Conservation (phyloP, 1,140 invertebrate genomes). For the Whitmania pigra region DNA sequence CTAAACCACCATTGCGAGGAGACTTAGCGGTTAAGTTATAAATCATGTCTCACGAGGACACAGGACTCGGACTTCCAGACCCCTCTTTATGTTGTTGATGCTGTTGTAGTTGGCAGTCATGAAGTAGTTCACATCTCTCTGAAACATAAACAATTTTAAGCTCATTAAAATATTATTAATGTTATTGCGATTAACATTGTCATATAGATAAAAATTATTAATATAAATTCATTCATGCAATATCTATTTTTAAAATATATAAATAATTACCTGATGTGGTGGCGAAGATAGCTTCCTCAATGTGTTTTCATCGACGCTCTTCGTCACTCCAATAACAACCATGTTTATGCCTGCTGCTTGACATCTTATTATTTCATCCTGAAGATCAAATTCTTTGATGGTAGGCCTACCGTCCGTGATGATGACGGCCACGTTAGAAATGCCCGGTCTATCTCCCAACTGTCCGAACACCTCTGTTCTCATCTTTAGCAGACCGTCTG, state of each 20-base stretch:
- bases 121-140: slow-evolving; percentile 6
- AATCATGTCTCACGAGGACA: too few relatives aligned
- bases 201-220: too few relatives aligned
- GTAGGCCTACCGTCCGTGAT: slow-evolving; percentile 31
- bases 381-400: background rate
- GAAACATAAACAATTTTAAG: too few relatives aligned
- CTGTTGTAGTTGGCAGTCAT: background rate
- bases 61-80: too few relatives aligned
- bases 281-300: slow-evolving; percentile 5
- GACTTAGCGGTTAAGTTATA: too few relatives aligned
- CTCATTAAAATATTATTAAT: too few relatives aligned
- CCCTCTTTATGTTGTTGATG: background rate
- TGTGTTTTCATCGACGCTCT: slow-evolving; percentile 9
- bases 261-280: slow-evolving; percentile 6
- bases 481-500: slow-evolving; percentile 9
- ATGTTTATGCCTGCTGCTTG: background rate
- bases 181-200: too few relatives aligned
- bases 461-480: slow-evolving; percentile 12
- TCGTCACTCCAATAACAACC: slow-evolving; percentile 10
- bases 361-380: background rate
- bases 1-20: too few relatives aligned
- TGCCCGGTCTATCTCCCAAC: slow-evolving; percentile 20
- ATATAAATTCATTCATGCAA: too few relatives aligned
- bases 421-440: slow-evolving; percentile 27
- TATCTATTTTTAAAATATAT: too few relatives aligned